Evolutionary conservation across 2,797 vertebrate genomes (phyloP), one percentile per base, ranked within the genome.

Genomic region (Acropternis orthonyx): DNA sequence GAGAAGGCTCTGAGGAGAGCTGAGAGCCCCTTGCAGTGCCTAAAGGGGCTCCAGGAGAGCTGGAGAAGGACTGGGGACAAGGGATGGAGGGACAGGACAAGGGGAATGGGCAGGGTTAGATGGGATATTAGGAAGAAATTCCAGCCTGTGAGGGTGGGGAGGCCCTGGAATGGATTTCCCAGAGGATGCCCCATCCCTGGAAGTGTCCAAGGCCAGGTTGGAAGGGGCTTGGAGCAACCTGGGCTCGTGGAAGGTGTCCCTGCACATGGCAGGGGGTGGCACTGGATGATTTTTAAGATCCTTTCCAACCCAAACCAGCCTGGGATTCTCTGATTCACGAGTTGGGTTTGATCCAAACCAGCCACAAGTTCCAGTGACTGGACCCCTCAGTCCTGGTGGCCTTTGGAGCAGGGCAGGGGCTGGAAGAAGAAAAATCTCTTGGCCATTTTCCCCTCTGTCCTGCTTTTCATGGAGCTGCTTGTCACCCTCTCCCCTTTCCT

Each of bases 111-210:
- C 37, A 85, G 54, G 22, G 54, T 0, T 10, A 3, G 54, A 4
- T 77, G 54, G 54, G 61, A 66, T 1, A 10, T 10, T 80, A n/a
- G 76, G 61, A 0, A 66, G 44, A 17, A 66, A 73, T 73, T 66
- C 4, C 8, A 59, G 0, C 0, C 44, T 44, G 37, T 0, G 3
- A 66, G 67, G 75, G 44, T 30, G 67, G n/a, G 18, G 0, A 72
- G 58, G 43, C 3, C 9, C 84, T 78, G 74, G 84, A 2, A 26
- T 2, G 5, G 84, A 2, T 1, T 79, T 1, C 32, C n/a, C 76
- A 88, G 59, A 66, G 85, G 37, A 37, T 37, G 37, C 37, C 37
- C 37, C 37, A 80, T 39, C 59, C 67, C 75, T 88, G 85, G 67
- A 3, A 80, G n/a, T 88, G 67, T 0, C 59, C 76, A 26, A 59